Evolutionary conservation across 2,888 invertebrate species (phyloP).

Genomic region (Tanytarsus gracilentus): DNA sequence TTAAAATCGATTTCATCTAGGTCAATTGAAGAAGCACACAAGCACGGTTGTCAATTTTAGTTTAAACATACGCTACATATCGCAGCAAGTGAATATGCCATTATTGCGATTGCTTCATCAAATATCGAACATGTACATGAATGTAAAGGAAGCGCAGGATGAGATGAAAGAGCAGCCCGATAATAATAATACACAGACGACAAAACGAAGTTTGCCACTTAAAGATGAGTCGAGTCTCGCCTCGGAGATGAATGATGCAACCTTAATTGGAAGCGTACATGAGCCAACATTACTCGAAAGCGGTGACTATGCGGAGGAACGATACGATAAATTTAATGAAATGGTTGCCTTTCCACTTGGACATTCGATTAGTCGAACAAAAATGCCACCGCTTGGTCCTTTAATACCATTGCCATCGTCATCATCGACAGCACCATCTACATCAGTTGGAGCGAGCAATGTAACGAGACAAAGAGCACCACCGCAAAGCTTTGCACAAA

Average conservation of each 20-base stretch:
- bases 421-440: slow-evolving; percentile 43
- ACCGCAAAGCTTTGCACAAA: slow-evolving; percentile 83
- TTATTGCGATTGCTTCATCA: slow-evolving; percentile 84
- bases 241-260: slow-evolving; percentile 42
- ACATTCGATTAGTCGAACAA: slow-evolving; percentile 34
- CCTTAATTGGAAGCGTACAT: slow-evolving; percentile 38
- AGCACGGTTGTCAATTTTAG: slow-evolving; percentile 88
- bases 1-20: too few relatives aligned
- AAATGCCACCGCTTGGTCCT: slow-evolving; percentile 38
- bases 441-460: too few relatives aligned
- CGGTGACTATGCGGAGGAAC: slow-evolving; percentile 36
- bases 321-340: slow-evolving; percentile 43
- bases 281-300: slow-evolving; percentile 39
- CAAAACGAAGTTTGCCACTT: slow-evolving; percentile 39
- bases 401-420: slow-evolving; percentile 42
- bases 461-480: slow-evolving; percentile 51
- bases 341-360: slow-evolving; percentile 34
- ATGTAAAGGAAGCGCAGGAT: slow-evolving; percentile 87
- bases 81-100: slow-evolving; percentile 95
- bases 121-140: slow-evolving; percentile 95
- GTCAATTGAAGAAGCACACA: slow-evolving; percentile 78
- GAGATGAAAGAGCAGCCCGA: slow-evolving; percentile 69
- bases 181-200: too few relatives aligned
- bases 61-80: slow-evolving; percentile 78
- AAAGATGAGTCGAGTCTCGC: slow-evolving; percentile 55